Conservation (phyloP, 2,113 vertebrate species). For the Megaceryle torquata region DNA sequence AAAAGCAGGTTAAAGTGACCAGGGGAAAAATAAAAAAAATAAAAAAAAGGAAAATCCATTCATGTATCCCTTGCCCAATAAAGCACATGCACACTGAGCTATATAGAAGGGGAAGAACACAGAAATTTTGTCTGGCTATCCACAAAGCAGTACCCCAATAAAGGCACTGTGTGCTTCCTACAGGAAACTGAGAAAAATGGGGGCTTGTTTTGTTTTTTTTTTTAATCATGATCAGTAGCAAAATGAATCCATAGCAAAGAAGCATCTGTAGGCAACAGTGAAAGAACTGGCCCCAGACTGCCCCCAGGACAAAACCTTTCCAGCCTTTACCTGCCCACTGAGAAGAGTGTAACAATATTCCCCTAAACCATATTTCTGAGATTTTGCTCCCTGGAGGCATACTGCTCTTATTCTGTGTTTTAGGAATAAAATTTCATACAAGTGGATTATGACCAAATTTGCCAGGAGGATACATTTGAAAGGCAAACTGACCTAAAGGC, state of each 20-base stretch:
- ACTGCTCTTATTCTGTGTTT: neutral
- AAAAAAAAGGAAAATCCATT: neutral
- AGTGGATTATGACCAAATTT: neutral
- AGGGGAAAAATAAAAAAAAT: neutral
- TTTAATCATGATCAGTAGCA: neutral
- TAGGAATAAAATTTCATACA: neutral
- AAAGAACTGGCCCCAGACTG: neutral
- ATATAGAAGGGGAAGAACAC: neutral
- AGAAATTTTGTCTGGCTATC: neutral
- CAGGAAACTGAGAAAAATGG: neutral
- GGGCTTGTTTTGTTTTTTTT: fast-evolving
- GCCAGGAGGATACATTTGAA: neutral
- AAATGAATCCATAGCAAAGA: neutral
- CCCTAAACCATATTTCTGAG: neutral
- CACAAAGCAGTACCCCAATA: neutral
- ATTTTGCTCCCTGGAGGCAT: neutral
- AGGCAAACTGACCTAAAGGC: neutral
- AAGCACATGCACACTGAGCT: neutral
- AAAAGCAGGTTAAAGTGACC: neutral
- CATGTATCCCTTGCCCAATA: neutral
- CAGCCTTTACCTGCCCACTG: neutral
- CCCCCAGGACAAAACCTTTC: neutral
- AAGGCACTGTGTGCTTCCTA: neutral
- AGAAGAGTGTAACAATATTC: neutral
- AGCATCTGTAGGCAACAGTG: neutral